These are phyloP conservation scores for Andrena camellia DNA, from an alignment of 2,888 invertebrate species.

Conservation along the genomic window DNA sequence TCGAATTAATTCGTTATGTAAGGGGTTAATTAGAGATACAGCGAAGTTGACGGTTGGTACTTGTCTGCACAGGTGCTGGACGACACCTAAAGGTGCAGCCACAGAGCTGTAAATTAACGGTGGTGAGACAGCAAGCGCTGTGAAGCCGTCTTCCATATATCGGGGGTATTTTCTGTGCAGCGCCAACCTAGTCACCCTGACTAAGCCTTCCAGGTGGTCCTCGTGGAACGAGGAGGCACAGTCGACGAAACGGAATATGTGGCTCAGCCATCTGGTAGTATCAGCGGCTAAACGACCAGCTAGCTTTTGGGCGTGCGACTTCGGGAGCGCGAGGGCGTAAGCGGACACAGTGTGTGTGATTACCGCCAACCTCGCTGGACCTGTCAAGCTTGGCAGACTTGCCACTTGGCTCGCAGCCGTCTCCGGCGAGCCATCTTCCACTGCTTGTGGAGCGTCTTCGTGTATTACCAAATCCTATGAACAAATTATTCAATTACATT, in stretches of 20 bases:
- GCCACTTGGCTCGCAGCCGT: slow-evolving; percentile 77
- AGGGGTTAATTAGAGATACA: not conserved
- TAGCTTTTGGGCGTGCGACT: slow-evolving; percentile 91
- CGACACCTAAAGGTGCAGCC: slow-evolving; percentile 91
- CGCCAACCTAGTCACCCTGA: slow-evolving; percentile 92
- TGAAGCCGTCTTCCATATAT: slow-evolving; percentile 92
- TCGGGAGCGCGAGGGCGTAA: slow-evolving; percentile 93
- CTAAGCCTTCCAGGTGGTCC: slow-evolving; percentile 94
- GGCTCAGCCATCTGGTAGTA: slow-evolving; percentile 94
- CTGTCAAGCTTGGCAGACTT: slow-evolving; percentile 82
- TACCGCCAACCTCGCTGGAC: slow-evolving; percentile 88
- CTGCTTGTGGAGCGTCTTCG: slow-evolving; percentile 80
- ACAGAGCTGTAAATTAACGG: slow-evolving; percentile 95
- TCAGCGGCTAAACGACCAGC: slow-evolving; percentile 94
- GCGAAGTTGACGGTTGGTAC: slow-evolving; percentile 66
- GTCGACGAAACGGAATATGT: slow-evolving; percentile 92
- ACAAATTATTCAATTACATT: not conserved
- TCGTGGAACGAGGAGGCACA: slow-evolving; percentile 95
- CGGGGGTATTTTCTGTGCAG: slow-evolving; percentile 93
- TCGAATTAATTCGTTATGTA: not conserved
- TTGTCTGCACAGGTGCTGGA: slow-evolving; percentile 93
- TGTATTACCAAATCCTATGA: slow-evolving; percentile 83
- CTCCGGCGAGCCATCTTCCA: slow-evolving; percentile 87
- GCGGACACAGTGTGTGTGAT: slow-evolving; percentile 96
- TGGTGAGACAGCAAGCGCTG: slow-evolving; percentile 91